phyloP scores from a whole-genome alignment of 2,888 invertebrate species.

The Carpatolechia fugitivella region DNA sequence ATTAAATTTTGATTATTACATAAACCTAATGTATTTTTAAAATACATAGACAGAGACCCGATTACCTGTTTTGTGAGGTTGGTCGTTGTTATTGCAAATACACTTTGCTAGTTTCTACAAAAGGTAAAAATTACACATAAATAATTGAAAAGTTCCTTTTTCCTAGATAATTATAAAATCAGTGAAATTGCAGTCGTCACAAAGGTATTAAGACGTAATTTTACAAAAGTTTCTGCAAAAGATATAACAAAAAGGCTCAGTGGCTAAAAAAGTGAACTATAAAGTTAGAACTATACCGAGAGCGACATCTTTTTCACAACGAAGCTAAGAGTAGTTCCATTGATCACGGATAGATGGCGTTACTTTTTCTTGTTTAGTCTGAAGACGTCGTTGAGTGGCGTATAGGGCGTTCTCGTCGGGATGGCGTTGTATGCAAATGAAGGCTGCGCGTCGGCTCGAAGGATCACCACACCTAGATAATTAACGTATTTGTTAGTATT shows the following conservation, averaged over 20 bases:
- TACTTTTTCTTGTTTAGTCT: conserved; percentile 58
- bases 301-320: neutral
- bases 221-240: neutral
- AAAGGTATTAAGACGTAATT: neutral
- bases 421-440: conserved; percentile 67
- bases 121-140: too few relatives aligned
- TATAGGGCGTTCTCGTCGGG: conserved; percentile 67
- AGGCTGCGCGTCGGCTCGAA: conserved; percentile 88
- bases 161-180: too few relatives aligned
- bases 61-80: neutral
- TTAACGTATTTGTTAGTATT: conserved; percentile 12
- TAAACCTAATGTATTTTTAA: neutral
- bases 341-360: conserved; percentile 34
- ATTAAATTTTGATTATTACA: neutral
- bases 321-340: conserved; percentile 11
- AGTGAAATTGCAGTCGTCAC: too few relatives aligned
- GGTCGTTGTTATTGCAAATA: neutral
- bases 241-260: neutral
- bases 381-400: conserved; percentile 73
- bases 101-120: too few relatives aligned
- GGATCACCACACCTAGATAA: conserved; percentile 85
- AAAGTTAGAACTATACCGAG: neutral
- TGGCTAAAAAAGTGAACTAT: too few relatives aligned
- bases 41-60: neutral
- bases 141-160: too few relatives aligned